These are phyloP conservation scores for Mythimna impura DNA, from an alignment of 2,888 invertebrate genomes.

Conservation along the genomic window DNA sequence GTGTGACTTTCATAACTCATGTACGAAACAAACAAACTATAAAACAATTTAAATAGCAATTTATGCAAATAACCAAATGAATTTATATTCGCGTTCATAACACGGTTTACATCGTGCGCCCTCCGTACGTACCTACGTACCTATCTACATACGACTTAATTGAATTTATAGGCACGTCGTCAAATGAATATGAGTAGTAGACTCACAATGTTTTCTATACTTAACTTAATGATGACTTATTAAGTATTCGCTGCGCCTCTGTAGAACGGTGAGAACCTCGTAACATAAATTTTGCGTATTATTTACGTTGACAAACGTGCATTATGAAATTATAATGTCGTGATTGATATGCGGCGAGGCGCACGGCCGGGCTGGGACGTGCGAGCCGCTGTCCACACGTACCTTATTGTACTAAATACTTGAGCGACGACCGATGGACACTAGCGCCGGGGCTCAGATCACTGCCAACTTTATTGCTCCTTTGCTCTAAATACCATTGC, in stretches of 20 bases:
- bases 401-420: constrained; percentile 69
- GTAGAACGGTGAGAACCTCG: constrained; percentile 89
- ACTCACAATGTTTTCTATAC: constrained; percentile 73
- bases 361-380: constrained; percentile 77
- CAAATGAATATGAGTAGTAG: constrained; percentile 87
- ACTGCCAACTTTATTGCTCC: constrained; percentile 52
- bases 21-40: constrained; percentile 74
- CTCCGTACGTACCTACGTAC: constrained; percentile 62
- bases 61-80: constrained; percentile 82
- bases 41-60: constrained; percentile 78
- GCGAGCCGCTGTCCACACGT: constrained; percentile 71
- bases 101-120: constrained; percentile 77
- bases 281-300: constrained; percentile 91
- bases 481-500: constrained; percentile 54
- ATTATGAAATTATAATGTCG: constrained; percentile 89
- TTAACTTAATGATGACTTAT: constrained; percentile 79
- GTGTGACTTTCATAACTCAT: constrained; percentile 67
- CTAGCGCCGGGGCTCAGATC: constrained; percentile 57
- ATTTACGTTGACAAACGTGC: constrained; percentile 89
- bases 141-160: constrained; percentile 79
- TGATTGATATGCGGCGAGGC: constrained; percentile 84
- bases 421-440: constrained; percentile 55
- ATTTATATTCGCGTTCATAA: constrained; percentile 81
- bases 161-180: constrained; percentile 88
- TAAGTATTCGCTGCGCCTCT: constrained; percentile 84